Percentiles rank a stretch among this genome's conserved stretches.
phyloP scores from a whole-genome alignment of 2,797 vertebrate genomes.

The Balearica regulorum region DNA sequence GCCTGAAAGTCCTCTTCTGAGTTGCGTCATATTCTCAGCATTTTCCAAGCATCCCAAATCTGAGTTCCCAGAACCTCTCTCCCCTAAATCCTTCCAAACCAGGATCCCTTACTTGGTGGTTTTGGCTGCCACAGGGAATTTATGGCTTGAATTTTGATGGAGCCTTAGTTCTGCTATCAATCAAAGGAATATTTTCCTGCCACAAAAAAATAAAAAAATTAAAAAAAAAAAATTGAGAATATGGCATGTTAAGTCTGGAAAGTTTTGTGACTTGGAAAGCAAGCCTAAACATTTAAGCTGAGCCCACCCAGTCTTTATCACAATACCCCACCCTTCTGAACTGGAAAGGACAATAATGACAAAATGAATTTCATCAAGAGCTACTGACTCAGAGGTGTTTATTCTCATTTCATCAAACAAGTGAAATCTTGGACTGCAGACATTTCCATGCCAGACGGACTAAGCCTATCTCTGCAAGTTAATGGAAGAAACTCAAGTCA shows the following conservation, averaged over 20 bases:
- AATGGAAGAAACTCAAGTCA: not conserved
- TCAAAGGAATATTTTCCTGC: not conserved
- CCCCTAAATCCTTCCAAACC: not conserved
- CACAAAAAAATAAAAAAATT: not conserved
- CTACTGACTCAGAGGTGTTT: not conserved
- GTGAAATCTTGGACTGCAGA: not conserved
- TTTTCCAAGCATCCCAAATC: slow-evolving; percentile 6
- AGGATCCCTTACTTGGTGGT: not conserved
- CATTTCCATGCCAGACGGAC: not conserved
- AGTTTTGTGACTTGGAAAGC: not conserved
- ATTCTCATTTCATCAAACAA: not conserved
- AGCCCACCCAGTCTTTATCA: not conserved
- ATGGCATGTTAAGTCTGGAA: not conserved
- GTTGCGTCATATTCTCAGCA: not conserved
- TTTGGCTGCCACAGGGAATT: slow-evolving; percentile 8
- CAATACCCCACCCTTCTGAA: not conserved
- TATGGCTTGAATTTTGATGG: not conserved
- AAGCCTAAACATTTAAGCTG: not conserved
- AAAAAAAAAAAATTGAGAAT: not conserved
- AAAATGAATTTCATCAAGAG: not conserved
- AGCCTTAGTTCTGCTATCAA: not conserved
- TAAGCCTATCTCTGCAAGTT: not conserved
- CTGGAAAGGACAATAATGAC: not conserved
- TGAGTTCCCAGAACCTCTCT: not conserved
- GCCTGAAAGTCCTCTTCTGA: not conserved